These are phyloP conservation scores for Alentia gelatinosa DNA, from an alignment of 2,888 invertebrate genomes.

Conservation along the genomic window DNA sequence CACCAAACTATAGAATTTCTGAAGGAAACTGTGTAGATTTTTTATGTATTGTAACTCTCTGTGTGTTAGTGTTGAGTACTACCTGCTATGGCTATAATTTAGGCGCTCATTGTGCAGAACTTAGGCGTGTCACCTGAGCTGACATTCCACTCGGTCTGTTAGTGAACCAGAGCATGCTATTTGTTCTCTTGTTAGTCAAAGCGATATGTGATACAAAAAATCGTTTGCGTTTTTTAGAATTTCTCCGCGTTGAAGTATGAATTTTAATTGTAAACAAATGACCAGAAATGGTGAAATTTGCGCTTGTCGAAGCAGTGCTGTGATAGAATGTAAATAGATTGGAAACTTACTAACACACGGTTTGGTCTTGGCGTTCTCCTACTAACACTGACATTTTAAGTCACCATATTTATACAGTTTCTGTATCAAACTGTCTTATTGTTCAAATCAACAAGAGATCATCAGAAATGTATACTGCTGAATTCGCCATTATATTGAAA, in stretches of 20 bases:
- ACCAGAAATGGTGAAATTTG: constrained; percentile 23
- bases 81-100: no score
- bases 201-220: constrained; percentile 28
- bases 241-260: not conserved
- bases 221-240: not conserved
- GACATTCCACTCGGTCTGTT: not conserved
- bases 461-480: no score
- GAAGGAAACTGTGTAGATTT: no score
- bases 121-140: not conserved
- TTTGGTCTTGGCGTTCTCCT: not conserved
- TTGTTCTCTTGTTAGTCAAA: not conserved
- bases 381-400: not conserved
- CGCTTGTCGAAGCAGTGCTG: constrained; percentile 41
- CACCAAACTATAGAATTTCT: no score
- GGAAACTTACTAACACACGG: constrained; percentile 28
- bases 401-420: not conserved
- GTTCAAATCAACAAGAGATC: no score
- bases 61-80: not conserved
- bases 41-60: not conserved
- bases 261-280: not conserved
- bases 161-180: not conserved
- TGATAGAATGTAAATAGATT: constrained; percentile 32
- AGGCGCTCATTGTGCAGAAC: not conserved
- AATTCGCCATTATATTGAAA: no score
- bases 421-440: no score